Evolutionary conservation across 2,888 invertebrate species (phyloP).

Genomic region (Drosophila emarginata): DNA sequence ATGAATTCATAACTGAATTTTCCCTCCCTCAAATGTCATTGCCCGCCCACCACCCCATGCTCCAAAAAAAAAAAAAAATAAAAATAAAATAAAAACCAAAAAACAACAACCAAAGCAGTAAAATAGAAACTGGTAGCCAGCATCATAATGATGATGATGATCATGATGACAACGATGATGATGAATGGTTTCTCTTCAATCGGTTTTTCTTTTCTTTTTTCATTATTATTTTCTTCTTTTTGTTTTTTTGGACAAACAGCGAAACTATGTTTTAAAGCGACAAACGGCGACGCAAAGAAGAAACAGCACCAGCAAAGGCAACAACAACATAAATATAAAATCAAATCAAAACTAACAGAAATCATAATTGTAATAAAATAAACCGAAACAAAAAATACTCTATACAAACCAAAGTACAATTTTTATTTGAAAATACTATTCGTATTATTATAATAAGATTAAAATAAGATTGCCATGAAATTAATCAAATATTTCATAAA

Average conservation of each 20-base stretch:
- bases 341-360: constrained; percentile 14
- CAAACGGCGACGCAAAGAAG: constrained; percentile 38
- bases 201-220: too few species aligned
- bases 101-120: constrained; percentile 4
- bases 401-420: not conserved
- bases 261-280: constrained; percentile 54
- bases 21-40: constrained; percentile 19
- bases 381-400: not conserved
- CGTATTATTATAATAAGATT: too few species aligned
- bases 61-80: constrained; percentile 3
- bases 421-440: too few species aligned
- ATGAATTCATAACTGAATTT: constrained; percentile 83
- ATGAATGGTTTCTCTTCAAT: not conserved
- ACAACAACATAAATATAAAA: constrained; percentile 18
- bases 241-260: constrained; percentile 16
- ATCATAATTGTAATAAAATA: not conserved
- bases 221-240: too few species aligned
- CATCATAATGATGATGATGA: constrained; percentile 36
- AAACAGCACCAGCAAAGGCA: constrained; percentile 12
- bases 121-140: constrained; percentile 19
- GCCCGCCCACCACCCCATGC: not conserved
- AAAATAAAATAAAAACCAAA: constrained; percentile 17
- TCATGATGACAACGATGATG: constrained; percentile 2
- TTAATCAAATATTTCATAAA: too few species aligned
- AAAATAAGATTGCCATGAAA: too few species aligned